Percentiles rank a stretch among this genome's conserved stretches.
Conservation (phyloP, 2,113 vertebrate genomes). For the Megaceryle torquata region DNA sequence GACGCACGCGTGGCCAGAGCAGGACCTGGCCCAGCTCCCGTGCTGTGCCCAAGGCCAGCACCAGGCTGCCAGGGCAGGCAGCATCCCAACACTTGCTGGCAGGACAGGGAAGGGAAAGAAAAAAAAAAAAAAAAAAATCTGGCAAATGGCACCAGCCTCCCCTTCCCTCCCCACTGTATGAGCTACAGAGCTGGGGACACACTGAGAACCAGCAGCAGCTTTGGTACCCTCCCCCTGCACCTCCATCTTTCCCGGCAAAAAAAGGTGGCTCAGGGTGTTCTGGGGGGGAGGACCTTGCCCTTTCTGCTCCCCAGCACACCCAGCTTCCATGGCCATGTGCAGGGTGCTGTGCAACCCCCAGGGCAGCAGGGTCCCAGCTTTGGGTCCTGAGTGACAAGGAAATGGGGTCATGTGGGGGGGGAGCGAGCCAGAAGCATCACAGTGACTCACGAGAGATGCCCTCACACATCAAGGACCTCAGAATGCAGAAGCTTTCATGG, state of each 20-base stretch:
- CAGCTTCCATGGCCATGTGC: fast-evolving
- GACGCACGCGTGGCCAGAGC: not conserved
- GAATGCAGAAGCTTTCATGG: fast-evolving
- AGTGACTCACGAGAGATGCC: fast-evolving
- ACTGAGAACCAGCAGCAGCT: not conserved
- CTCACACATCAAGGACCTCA: not conserved
- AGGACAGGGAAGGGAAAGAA: not conserved
- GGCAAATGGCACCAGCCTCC: not conserved
- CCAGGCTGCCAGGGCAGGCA: not conserved
- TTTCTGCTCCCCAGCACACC: not conserved
- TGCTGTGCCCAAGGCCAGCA: not conserved
- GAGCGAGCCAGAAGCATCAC: fast-evolving
- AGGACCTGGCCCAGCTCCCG: not conserved
- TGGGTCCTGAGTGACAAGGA: not conserved
- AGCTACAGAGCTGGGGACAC: not conserved
- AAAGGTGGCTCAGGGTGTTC: not conserved
- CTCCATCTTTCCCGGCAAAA: not conserved
- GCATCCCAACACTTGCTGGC: not conserved
- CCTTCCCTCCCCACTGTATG: fast-evolving
- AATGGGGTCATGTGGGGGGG: fast-evolving
- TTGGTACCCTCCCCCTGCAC: no score
- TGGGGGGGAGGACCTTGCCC: not conserved
- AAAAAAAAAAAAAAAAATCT: not conserved
- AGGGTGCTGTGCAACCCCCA: not conserved
- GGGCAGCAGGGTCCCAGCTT: not conserved